Percentiles rank a stretch among this genome's conserved stretches.
These are phyloP conservation scores for Oreotragus oreotragus DNA, from an alignment of 2,113 vertebrate genomes.

Conservation along the genomic window DNA sequence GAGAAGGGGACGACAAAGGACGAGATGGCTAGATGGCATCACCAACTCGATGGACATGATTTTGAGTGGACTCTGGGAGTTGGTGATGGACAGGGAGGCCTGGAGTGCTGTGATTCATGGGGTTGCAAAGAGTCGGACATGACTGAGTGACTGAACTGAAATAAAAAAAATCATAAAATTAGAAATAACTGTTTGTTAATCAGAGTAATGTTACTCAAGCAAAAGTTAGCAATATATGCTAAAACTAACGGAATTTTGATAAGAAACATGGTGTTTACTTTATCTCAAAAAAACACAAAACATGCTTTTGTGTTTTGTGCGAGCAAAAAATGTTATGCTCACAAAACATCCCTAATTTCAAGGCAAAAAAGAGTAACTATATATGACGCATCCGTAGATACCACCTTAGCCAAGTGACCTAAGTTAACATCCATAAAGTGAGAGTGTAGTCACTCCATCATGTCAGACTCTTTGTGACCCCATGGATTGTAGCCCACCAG, in stretches of 20 bases:
- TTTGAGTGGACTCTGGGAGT: too few relatives aligned
- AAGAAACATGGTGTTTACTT: background rate
- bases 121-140: accelerated
- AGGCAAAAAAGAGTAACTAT: background rate
- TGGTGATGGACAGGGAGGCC: too few relatives aligned
- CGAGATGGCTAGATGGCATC: too few relatives aligned
- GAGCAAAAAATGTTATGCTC: background rate
- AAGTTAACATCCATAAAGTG: background rate
- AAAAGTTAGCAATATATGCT: background rate
- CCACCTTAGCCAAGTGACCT: background rate
- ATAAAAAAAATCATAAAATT: background rate
- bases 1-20: too few relatives aligned
- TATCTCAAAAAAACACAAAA: background rate
- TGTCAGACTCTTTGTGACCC: background rate
- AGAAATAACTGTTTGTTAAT: background rate
- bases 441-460: background rate
- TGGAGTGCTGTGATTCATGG: too few relatives aligned
- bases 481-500: background rate
- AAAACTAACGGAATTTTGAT: background rate
- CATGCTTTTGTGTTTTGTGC: too few relatives aligned
- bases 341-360: conserved; percentile 9
- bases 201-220: background rate
- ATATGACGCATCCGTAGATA: background rate
- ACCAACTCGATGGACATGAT: accelerated
- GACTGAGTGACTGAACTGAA: background rate